Evolutionary conservation across 2,113 vertebrate species (phyloP).

Genomic region (Macaca nemestrina): DNA sequence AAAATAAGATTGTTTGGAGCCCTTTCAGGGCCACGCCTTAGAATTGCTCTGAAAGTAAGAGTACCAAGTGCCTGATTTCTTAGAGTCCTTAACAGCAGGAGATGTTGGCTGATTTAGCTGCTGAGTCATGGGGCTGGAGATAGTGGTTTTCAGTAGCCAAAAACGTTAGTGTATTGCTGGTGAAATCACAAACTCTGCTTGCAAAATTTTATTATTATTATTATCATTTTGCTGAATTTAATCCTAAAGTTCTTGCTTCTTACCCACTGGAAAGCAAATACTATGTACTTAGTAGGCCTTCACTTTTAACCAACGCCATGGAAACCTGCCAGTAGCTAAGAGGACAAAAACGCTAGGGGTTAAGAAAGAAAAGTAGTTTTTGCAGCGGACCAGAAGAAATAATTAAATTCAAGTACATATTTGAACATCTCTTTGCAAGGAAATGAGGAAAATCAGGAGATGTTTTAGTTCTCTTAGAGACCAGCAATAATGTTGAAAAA

Average conservation of each 20-base stretch:
- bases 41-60: background rate
- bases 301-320: background rate
- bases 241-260: conserved; percentile 17
- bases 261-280: background rate
- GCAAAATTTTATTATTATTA: background rate
- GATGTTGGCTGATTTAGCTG: conserved; percentile 50
- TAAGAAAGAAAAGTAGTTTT: background rate
- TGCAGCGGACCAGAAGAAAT: background rate
- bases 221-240: background rate
- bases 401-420: background rate
- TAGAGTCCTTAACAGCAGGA: background rate
- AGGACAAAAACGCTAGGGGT: background rate
- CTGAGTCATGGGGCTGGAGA: conserved; percentile 81
- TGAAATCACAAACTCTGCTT: conserved; percentile 58
- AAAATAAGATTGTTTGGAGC: background rate
- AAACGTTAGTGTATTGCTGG: conserved; percentile 51
- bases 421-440: background rate
- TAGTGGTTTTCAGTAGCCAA: conserved; percentile 20
- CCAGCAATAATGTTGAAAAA: background rate
- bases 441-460: background rate
- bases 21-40: background rate
- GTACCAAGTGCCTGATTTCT: background rate
- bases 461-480: background rate
- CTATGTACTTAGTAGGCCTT: background rate
- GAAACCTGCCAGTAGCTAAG: background rate